Conservation (phyloP, 2,113 vertebrate species). For the Platanista minor region DNA sequence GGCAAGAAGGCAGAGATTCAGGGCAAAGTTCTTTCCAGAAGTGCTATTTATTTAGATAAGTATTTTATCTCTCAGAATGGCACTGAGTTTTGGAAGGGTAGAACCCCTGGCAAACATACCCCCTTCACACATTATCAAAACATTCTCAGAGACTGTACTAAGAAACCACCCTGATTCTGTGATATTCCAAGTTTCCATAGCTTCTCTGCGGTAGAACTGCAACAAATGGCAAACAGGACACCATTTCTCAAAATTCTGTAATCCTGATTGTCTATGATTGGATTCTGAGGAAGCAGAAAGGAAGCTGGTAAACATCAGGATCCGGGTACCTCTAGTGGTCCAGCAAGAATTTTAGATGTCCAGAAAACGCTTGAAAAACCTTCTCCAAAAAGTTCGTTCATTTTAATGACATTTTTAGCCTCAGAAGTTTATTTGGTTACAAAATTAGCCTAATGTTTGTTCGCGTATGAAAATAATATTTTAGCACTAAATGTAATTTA, state of each 20-base stretch:
- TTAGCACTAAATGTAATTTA: conserved; percentile 12
- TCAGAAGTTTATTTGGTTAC: neutral
- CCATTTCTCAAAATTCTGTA: neutral
- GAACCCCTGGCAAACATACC: neutral
- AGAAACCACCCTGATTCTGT: neutral
- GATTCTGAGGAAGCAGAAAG: neutral
- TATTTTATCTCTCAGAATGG: neutral
- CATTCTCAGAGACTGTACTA: neutral
- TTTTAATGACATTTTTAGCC: neutral
- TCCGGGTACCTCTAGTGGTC: neutral
- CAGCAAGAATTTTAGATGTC: neutral
- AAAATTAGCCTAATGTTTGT: conserved; percentile 1
- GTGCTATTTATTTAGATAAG: neutral
- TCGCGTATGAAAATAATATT: neutral
- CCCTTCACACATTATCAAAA: neutral
- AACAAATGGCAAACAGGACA: neutral
- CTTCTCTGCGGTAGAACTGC: neutral
- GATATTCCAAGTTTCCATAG: neutral
- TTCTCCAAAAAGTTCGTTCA: neutral
- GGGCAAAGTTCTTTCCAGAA: neutral
- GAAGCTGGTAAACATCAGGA: neutral
- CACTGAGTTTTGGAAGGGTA: neutral
- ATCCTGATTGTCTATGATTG: neutral
- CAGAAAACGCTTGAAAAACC: neutral
- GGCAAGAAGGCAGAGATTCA: neutral